Percentiles rank a stretch among this genome's conserved stretches.
These are phyloP conservation scores for Parascotia fuliginaria DNA, from an alignment of 2,888 invertebrate genomes.

Conservation along the genomic window DNA sequence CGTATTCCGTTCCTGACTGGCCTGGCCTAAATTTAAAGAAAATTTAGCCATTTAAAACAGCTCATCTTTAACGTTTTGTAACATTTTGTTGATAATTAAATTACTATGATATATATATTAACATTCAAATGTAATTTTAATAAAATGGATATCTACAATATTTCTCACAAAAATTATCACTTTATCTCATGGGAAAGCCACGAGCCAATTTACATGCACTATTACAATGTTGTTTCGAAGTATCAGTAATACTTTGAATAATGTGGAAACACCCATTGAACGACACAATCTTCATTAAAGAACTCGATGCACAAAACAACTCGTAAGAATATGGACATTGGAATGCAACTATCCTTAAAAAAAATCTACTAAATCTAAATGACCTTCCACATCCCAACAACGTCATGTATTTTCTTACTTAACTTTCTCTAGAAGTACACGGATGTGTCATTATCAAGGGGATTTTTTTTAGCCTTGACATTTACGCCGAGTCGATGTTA, in stretches of 20 bases:
- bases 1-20: too few relatives aligned
- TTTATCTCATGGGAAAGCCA: too few relatives aligned
- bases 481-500: slow-evolving; percentile 34
- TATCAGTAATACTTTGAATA: slow-evolving; percentile 15
- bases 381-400: slow-evolving; percentile 42
- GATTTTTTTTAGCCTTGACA: slow-evolving; percentile 48
- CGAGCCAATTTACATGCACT: slow-evolving; percentile 14
- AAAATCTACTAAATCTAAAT: slow-evolving; percentile 44
- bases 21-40: too few relatives aligned
- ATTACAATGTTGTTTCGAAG: slow-evolving; percentile 21
- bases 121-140: too few relatives aligned
- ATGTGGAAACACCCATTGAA: slow-evolving; percentile 17
- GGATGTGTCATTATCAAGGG: slow-evolving; percentile 50
- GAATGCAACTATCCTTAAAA: slow-evolving; percentile 41
- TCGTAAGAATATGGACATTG: slow-evolving; percentile 12
- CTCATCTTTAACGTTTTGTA: too few relatives aligned
- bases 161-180: too few relatives aligned
- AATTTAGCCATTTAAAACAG: too few relatives aligned
- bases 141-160: too few relatives aligned
- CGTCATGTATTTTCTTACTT: slow-evolving; percentile 31
- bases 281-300: slow-evolving; percentile 4
- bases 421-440: slow-evolving; percentile 47
- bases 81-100: too few relatives aligned
- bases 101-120: too few relatives aligned
- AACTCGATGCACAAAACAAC: slow-evolving; percentile 5